phyloP scores from a whole-genome alignment of 2,797 vertebrate genomes.

The Danio tinwini region DNA sequence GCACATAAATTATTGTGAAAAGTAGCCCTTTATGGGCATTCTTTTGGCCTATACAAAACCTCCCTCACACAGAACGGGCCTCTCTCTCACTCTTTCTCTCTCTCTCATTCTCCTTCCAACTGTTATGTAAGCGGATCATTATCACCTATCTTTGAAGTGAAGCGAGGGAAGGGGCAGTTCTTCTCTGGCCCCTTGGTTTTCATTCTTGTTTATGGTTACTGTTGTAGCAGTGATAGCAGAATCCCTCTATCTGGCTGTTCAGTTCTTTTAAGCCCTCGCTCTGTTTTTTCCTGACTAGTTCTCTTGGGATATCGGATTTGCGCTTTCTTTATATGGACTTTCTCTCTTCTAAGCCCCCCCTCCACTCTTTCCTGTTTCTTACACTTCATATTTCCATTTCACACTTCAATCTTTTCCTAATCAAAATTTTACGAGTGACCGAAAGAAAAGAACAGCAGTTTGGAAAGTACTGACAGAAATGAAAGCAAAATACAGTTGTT shows the following conservation, averaged over 20 bases:
- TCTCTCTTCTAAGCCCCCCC: background rate
- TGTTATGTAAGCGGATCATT: constrained; percentile 50
- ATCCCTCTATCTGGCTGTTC: background rate
- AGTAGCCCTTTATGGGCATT: constrained; percentile 40
- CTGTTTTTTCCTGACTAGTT: constrained; percentile 12
- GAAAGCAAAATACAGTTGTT: background rate
- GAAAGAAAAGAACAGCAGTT: constrained; percentile 5
- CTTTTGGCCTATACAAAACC: constrained; percentile 18
- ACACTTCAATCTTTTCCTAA: constrained; percentile 37
- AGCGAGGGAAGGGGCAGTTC: constrained; percentile 26
- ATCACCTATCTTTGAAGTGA: constrained; percentile 43
- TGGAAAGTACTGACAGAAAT: background rate
- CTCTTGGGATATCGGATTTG: constrained; percentile 34
- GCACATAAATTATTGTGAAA: constrained; percentile 43
- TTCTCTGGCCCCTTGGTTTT: constrained; percentile 4
- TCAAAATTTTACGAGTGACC: constrained; percentile 6
- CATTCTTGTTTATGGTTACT: constrained; percentile 43
- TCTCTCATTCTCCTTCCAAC: background rate
- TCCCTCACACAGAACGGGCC: constrained; percentile 1
- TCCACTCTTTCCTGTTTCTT: constrained; percentile 9
- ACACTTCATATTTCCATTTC: constrained; percentile 36
- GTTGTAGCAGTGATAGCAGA: constrained; percentile 37
- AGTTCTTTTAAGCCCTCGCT: background rate
- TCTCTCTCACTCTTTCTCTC: constrained; percentile 18
- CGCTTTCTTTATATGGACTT: background rate